Conservation (phyloP, 2,797 vertebrate species). For the Micrastur ruficollis region DNA sequence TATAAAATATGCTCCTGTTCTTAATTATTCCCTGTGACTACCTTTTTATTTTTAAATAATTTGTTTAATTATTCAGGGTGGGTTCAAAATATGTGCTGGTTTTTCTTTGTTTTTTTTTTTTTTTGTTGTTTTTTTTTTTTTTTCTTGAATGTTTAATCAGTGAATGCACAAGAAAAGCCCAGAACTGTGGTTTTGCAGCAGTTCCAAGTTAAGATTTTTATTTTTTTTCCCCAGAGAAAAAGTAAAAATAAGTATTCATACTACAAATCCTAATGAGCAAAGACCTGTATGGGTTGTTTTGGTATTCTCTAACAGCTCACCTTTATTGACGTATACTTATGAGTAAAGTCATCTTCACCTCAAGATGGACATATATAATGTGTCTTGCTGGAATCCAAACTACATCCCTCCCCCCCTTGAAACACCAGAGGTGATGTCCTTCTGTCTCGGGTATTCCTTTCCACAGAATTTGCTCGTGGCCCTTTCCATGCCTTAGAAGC, state of each 20-base stretch:
- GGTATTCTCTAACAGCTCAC: neutral
- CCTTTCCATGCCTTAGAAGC: neutral
- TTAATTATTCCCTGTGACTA: neutral
- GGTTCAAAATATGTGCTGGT: neutral
- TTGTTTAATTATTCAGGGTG: neutral
- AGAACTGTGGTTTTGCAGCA: neutral
- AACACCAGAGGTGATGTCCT: neutral
- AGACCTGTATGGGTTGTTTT: neutral
- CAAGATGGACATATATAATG: neutral
- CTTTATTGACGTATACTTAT: neutral
- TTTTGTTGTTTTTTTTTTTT: neutral
- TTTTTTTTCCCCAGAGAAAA: neutral
- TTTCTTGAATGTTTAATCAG: neutral
- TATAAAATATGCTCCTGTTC: neutral
- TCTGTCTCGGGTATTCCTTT: neutral
- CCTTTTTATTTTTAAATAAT: neutral
- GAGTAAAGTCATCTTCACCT: neutral
- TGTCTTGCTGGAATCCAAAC: neutral
- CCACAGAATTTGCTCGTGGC: neutral
- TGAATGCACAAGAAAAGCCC: neutral
- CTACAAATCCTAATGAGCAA: neutral
- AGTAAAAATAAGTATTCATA: neutral
- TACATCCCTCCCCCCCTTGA: neutral
- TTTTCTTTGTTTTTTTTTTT: neutral
- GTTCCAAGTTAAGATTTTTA: neutral